Base-by-base conservation (phyloP, 2,797 vertebrate genomes). In the Manis crassicaudata region DNA sequence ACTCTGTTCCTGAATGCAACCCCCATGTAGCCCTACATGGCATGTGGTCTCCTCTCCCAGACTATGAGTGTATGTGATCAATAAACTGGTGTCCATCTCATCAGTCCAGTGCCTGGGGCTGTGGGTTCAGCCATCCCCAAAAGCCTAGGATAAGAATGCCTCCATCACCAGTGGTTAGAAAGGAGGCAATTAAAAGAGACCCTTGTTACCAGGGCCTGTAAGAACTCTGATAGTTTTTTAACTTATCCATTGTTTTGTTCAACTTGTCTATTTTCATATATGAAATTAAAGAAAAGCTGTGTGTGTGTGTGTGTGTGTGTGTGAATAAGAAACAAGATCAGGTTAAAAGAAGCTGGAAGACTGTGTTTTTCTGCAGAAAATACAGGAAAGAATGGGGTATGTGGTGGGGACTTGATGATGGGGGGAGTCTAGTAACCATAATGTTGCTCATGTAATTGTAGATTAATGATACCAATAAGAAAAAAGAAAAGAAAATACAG, bases 221-320 rank as follows among this genome's bases (percentile, higher is more conserved):
- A 88, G 77, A 88, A 56, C 75, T 72, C 80, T 76, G 68, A 81
- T 20, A 50, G 46, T 29, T 76, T 89, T 75, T 89, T 52, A 68
- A 84, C 70, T 68, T 83, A 25, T 83, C 67, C 60, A 76, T 68
- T 50, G 63, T 62, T 90, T 84, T 76, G 52, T 83, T 60, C 76
- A 94, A 77, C 20, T 76, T 70, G 25, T 20, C 25, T 54, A 77
- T 91, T 88, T 83, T 88, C 62, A 77, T 35, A 94, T n/a, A 83
- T 40, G 32, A 70, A 91, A 70, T 21, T 52, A 29, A 83, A 90
- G 40, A 81, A 76, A 50, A 54, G 3, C 2, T 35, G 27, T 62
- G 60, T 93, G 52, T 90, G 35, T 29, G 16, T 85, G 1, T 21
- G 12, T 20, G 4, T 29, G 5, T 52, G 43, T 43, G 40, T 37